These are phyloP conservation scores for Gymnothorax reevesii DNA, from an alignment of 2,797 vertebrate species.

Conservation along the genomic window DNA sequence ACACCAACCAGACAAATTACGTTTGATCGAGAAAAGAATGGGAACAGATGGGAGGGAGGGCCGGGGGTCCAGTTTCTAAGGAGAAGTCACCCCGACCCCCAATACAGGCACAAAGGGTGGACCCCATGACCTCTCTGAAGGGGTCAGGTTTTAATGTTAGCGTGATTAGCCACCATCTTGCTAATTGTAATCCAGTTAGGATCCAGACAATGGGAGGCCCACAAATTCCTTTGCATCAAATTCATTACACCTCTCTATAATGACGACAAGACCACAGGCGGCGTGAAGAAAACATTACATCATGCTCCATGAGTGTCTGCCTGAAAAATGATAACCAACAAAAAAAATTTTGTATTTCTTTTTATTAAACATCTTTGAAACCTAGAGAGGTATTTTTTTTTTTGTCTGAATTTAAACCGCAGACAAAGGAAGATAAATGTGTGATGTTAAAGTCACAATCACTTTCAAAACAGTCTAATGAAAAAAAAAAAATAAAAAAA, in stretches of 20 bases:
- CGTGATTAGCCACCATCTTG: conserved; percentile 51
- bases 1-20: conserved; percentile 62
- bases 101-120: conserved; percentile 50
- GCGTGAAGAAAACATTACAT: conserved; percentile 5
- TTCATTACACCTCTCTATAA: conserved; percentile 11
- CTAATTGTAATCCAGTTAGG: conserved; percentile 39
- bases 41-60: conserved; percentile 17
- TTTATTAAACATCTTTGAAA: neutral
- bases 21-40: conserved; percentile 44
- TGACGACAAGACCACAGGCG: neutral
- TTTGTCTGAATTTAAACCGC: neutral
- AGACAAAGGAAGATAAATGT: neutral
- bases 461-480: neutral
- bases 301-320: neutral
- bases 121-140: conserved; percentile 42
- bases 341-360: neutral
- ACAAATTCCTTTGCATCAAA: neutral
- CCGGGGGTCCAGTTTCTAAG: neutral
- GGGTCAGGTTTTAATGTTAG: conserved; percentile 54
- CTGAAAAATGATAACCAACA: neutral
- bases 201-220: no score
- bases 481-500: neutral
- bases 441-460: neutral
- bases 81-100: conserved; percentile 29
- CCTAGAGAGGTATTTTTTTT: neutral